Percentiles rank a stretch among this genome's conserved stretches.
These are phyloP conservation scores for Lepidurus arcticus DNA, from an alignment of 1,140 invertebrate genomes.

Conservation along the genomic window DNA sequence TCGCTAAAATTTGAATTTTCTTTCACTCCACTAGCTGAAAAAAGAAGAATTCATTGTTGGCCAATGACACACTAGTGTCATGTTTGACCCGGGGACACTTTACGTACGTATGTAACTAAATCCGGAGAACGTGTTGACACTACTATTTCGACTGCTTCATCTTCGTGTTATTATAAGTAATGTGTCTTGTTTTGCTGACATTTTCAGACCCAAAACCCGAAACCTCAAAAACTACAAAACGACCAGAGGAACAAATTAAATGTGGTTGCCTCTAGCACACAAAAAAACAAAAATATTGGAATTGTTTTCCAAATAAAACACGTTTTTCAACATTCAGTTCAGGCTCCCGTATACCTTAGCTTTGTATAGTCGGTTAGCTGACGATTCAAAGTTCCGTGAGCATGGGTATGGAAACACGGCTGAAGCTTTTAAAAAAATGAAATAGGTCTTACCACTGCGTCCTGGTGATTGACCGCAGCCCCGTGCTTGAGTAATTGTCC, in stretches of 20 bases:
- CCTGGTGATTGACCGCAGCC: conserved; percentile 66
- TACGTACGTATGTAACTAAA: too few relatives aligned
- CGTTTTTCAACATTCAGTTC: background rate
- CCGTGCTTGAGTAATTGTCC: conserved; percentile 62
- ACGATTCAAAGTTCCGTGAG: background rate
- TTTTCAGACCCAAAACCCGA: background rate
- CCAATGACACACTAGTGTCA: too few relatives aligned
- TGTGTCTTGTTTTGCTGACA: background rate
- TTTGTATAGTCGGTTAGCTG: background rate
- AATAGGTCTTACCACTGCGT: conserved; percentile 57
- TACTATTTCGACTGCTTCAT: background rate
- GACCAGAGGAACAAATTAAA: background rate
- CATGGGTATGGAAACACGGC: background rate
- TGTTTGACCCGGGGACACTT: too few relatives aligned
- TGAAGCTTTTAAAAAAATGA: background rate
- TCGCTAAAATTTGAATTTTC: too few relatives aligned
- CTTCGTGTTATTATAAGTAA: background rate
- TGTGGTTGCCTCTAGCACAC: background rate
- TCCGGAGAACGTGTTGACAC: too few relatives aligned
- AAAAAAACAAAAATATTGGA: background rate
- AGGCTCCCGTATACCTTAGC: background rate
- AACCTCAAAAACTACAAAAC: background rate
- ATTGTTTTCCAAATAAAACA: background rate
- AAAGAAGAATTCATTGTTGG: too few relatives aligned
- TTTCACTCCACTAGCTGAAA: too few relatives aligned